phyloP scores from a whole-genome alignment of 1,140 invertebrate species.

The Drosophila insularis region DNA sequence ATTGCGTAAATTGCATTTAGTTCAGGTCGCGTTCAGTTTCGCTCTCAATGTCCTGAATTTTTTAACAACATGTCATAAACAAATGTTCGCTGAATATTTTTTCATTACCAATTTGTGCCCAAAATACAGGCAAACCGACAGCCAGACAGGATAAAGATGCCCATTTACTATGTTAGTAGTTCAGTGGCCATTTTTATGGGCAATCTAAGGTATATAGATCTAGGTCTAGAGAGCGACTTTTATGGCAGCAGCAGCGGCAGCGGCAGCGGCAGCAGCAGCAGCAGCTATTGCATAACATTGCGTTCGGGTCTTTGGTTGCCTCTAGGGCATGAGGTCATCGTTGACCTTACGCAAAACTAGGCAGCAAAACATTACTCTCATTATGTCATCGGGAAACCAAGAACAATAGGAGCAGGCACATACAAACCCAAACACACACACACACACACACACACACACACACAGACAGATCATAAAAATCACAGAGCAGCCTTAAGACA shows the following conservation, averaged over 20 bases:
- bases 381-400: conserved; percentile 67
- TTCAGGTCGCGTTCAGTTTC: not conserved
- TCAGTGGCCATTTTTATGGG: conserved; percentile 61
- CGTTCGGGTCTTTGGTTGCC: conserved; percentile 27
- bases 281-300: conserved; percentile 71
- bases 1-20: conserved; percentile 49
- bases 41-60: conserved; percentile 72
- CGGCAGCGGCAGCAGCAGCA: conserved; percentile 26
- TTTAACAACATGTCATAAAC: conserved; percentile 69
- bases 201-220: conserved; percentile 46
- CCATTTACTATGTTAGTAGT: conserved; percentile 18
- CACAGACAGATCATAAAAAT: conserved; percentile 24
- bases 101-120: conserved; percentile 11
- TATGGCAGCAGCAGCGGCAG: conserved; percentile 42
- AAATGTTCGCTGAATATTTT: conserved; percentile 54
- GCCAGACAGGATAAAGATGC: conserved; percentile 19
- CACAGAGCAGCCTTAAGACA: not conserved
- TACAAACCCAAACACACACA: not conserved
- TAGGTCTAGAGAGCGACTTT: conserved; percentile 39
- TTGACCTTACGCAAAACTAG: conserved; percentile 56
- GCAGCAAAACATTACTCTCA: conserved; percentile 35
- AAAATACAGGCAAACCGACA: not conserved
- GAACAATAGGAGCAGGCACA: conserved; percentile 42
- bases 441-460: no score
- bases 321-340: conserved; percentile 22